These are phyloP conservation scores for Eulemur rubriventer DNA, from an alignment of 2,797 vertebrate genomes.

Conservation along the genomic window DNA sequence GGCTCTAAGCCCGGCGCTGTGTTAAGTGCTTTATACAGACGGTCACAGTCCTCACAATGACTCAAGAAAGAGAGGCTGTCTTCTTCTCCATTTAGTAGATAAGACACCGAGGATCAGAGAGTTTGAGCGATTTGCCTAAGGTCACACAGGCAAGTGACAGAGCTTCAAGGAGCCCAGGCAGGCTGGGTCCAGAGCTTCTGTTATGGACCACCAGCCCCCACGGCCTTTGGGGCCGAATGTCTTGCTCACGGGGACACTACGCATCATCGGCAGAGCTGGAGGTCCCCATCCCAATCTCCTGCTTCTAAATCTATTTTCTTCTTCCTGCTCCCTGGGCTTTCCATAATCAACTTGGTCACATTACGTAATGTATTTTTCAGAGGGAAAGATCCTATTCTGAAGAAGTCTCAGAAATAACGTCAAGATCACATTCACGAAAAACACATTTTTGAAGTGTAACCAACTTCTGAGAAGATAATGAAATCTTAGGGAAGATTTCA, in stretches of 20 bases:
- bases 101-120: background rate
- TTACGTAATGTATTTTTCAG: background rate
- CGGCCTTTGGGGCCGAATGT: background rate
- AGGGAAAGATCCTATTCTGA: background rate
- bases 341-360: background rate
- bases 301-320: background rate
- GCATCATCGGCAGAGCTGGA: too few species aligned
- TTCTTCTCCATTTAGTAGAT: background rate
- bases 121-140: background rate
- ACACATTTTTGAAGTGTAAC: background rate
- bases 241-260: rapidly evolving
- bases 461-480: background rate
- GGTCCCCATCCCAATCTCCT: background rate
- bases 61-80: background rate
- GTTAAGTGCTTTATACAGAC: background rate
- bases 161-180: too few species aligned
- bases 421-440: background rate
- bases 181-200: background rate
- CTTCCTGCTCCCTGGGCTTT: too few species aligned
- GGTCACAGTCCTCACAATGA: rapidly evolving
- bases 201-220: rapidly evolving
- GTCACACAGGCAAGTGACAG: background rate
- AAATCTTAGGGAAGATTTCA: background rate
- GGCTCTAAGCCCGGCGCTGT: background rate
- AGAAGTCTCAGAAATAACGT: background rate